These are phyloP conservation scores for Tipula confusa DNA, from an alignment of 2,888 invertebrate genomes.

Conservation along the genomic window DNA sequence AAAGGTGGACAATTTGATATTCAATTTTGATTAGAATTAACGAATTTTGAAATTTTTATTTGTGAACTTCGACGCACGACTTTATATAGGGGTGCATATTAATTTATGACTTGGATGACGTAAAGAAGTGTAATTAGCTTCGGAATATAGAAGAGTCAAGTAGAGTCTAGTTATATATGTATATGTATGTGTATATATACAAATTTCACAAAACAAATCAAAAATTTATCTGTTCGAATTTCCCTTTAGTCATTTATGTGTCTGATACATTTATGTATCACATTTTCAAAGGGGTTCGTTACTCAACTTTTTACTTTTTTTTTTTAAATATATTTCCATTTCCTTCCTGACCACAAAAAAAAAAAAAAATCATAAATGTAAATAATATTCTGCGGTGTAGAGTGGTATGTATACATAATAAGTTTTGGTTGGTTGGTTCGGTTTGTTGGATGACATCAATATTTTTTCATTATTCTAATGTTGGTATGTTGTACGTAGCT, in stretches of 20 bases:
- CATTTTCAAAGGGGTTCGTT: not conserved
- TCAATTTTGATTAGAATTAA: conserved; percentile 25
- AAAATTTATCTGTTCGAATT: not conserved
- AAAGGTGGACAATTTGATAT: conserved; percentile 25
- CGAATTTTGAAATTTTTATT: not conserved
- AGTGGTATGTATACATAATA: not conserved
- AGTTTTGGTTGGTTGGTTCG: not conserved
- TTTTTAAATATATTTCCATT: not conserved
- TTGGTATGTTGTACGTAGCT: not conserved
- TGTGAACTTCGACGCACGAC: not conserved
- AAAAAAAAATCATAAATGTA: conserved; percentile 14
- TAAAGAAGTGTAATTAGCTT: not conserved
- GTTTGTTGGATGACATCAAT: conserved; percentile 1
- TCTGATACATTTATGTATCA: too few species aligned
- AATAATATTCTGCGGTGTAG: not conserved
- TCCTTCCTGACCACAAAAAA: conserved; percentile 13
- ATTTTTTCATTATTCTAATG: not conserved
- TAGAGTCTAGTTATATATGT: not conserved
- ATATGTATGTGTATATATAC: not conserved
- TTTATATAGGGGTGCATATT: not conserved
- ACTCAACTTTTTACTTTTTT: not conserved
- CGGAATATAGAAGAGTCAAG: not conserved
- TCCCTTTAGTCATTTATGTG: not conserved
- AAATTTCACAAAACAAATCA: conserved; percentile 9
- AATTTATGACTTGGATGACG: not conserved